These are phyloP conservation scores for Pogonus chalceus DNA, from an alignment of 1,140 invertebrate species.

Conservation along the genomic window DNA sequence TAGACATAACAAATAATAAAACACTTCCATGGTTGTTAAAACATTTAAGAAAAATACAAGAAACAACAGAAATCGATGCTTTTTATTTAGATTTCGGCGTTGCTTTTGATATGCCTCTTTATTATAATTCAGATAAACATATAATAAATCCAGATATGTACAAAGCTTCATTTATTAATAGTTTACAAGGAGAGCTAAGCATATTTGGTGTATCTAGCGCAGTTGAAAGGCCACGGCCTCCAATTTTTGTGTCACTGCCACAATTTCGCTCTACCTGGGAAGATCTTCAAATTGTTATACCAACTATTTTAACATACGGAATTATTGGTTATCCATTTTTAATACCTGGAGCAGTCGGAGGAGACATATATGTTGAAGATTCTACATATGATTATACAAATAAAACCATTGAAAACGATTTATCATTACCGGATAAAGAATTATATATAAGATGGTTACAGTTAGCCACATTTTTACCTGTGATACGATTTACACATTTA, in stretches of 20 bases:
- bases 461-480: constrained; percentile 81
- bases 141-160: constrained; percentile 73
- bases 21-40: constrained; percentile 69
- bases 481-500: constrained; percentile 81
- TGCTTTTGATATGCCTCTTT: constrained; percentile 75
- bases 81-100: constrained; percentile 87
- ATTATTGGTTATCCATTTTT: constrained; percentile 83
- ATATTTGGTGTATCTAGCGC: constrained; percentile 77
- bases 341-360: constrained; percentile 87
- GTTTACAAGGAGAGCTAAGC: constrained; percentile 50
- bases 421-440: constrained; percentile 66
- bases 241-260: constrained; percentile 77
- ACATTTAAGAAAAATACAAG: constrained; percentile 59
- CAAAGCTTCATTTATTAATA: constrained; percentile 59
- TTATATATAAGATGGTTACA: constrained; percentile 93
- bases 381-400: constrained; percentile 39
- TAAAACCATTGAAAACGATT: constrained; percentile 42
- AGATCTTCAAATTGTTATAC: constrained; percentile 73
- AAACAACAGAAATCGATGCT: constrained; percentile 71
- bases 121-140: constrained; percentile 63
- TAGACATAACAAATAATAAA: constrained; percentile 75
- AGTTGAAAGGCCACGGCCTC: constrained; percentile 66
- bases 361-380: constrained; percentile 57
- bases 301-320: constrained; percentile 76
- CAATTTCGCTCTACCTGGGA: constrained; percentile 83